A percentile compares a stretch with the other conserved stretches of the same genome.
These are phyloP conservation scores for Sprattus sprattus DNA, from an alignment of 2,113 vertebrate species.

Conservation along the genomic window DNA sequence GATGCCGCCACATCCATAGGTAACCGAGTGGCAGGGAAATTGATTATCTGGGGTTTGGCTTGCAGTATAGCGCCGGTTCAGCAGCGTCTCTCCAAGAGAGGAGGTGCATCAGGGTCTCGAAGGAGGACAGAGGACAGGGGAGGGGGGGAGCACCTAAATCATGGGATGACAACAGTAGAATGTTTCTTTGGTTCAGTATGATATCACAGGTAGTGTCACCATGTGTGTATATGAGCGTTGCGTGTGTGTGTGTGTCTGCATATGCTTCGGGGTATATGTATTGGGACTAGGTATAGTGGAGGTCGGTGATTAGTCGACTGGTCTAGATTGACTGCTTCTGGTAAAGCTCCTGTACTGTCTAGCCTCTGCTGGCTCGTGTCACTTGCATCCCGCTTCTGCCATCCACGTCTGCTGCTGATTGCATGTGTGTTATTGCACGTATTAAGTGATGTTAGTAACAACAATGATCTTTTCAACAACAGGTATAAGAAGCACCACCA, in stretches of 20 bases:
- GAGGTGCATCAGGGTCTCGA: neutral
- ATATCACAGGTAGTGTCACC: constrained; percentile 12
- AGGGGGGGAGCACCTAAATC: neutral
- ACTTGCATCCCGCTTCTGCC: constrained; percentile 30
- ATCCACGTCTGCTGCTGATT: constrained; percentile 16
- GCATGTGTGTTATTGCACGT: constrained; percentile 35
- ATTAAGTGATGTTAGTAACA: neutral
- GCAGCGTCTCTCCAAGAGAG: neutral
- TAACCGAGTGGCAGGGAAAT: constrained; percentile 54
- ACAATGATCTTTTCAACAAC: neutral
- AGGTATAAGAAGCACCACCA: neutral
- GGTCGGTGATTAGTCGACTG: neutral
- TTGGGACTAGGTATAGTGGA: neutral
- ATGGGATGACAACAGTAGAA: neutral
- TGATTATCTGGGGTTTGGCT: constrained; percentile 61
- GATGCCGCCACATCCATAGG: constrained; percentile 56
- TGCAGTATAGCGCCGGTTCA: constrained; percentile 9
- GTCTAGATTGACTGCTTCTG: neutral
- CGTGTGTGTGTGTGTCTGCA: neutral
- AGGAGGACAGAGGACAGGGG: neutral
- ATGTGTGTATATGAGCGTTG: neutral
- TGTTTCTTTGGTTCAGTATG: neutral
- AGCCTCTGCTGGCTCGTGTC: constrained; percentile 14
- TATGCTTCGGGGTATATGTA: neutral
- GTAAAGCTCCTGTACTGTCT: neutral